Evolutionary conservation across 2,888 invertebrate genomes (phyloP), one percentile per base, ranked within the genome.

Genomic region (Hyles lineata): DNA sequence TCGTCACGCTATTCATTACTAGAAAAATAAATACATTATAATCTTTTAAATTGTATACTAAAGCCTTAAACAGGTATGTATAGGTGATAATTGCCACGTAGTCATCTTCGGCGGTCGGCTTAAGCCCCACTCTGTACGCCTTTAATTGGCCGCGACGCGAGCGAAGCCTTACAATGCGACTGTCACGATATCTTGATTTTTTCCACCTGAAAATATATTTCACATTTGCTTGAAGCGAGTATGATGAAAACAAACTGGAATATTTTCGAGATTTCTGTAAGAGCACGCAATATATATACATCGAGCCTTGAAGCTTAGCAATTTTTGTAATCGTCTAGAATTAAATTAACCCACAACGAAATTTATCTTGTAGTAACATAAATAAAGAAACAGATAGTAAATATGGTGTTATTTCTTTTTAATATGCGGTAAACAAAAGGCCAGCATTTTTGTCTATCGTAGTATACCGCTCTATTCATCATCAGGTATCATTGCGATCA

Each of bases 161-260:
- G 76, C 25, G 85, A 87, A 87, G 85, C 86, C 86, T 61, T 76
- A 76, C 77, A 79, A 74, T 23, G 73, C 70, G 69, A 32, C 79
- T 78, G 85, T 86, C 87, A 87, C 85, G 83, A 80, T 79, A 86
- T 84, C 73, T 85, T 86, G 82, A 84, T 85, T 87, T 83, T 61
- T 63, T 67, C 23, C 25, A n/a, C 67, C 43, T 50, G 23, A 67
- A 67, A 67, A 50, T 67, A 23, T 67, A 67, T 67, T 67, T 50
- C 17, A 50, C 63, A 72, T 58, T 58, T 72, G 17, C 43, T 19
- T 15, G n/a, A 17, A 23, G 43, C 35, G 32, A 35, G 15, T 43
- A 5, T n/a, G 35, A 35, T 9, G n/a, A 6, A 35, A 35, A 35
- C n/a, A 35, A 32, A 62, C 9, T 19, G n/a, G 9, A 35, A 21